phyloP scores from a whole-genome alignment of 2,797 vertebrate species.

The Salmo trutta region DNA sequence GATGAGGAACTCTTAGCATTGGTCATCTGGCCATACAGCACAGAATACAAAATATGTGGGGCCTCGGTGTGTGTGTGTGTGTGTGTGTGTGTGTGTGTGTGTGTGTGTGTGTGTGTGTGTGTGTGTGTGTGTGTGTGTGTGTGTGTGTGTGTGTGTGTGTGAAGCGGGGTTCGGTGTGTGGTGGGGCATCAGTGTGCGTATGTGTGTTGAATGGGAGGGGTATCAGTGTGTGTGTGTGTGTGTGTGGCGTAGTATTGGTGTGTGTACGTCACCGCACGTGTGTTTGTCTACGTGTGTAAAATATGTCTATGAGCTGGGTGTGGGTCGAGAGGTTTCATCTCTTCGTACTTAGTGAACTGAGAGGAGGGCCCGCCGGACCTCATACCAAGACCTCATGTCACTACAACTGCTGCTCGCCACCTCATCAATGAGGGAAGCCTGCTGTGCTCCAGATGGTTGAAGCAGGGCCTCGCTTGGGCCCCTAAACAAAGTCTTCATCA shows the following conservation, averaged over 20 bases:
- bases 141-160: neutral
- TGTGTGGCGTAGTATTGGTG: neutral
- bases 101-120: neutral
- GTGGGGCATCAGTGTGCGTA: neutral
- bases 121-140: neutral
- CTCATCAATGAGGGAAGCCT: conserved; percentile 15
- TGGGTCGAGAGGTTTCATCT: neutral
- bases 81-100: neutral
- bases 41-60: conserved; percentile 4
- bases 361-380: conserved; percentile 9
- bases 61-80: neutral
- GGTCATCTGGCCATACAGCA: conserved; percentile 41
- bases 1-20: conserved; percentile 25
- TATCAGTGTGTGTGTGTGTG: conserved; percentile 11
- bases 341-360: conserved; percentile 41
- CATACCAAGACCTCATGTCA: conserved; percentile 20
- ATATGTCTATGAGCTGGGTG: neutral
- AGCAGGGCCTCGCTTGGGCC: conserved; percentile 53
- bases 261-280: neutral
- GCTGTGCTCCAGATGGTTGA: conserved; percentile 56
- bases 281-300: neutral
- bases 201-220: neutral
- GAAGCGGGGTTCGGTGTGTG: neutral
- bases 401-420: conserved; percentile 15
- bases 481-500: conserved; percentile 59